Conservation (phyloP, 2,888 invertebrate species). For the Notocelia uddmanniana region DNA sequence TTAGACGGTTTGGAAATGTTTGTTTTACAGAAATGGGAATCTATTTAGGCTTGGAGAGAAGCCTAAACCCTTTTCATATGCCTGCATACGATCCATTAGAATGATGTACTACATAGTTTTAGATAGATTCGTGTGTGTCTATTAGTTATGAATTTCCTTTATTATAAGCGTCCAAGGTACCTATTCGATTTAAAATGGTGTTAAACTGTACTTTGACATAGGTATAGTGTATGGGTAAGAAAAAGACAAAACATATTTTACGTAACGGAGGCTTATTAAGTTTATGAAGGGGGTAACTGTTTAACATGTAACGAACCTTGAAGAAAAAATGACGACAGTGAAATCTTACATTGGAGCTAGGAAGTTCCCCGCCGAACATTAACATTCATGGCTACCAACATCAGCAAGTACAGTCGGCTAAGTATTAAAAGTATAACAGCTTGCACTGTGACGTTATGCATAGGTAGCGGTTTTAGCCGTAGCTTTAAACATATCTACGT, state of each 20-base stretch:
- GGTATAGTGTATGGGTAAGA: not conserved
- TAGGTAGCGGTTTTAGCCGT: not conserved
- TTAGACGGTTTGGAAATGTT: slow-evolving; percentile 1
- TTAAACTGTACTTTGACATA: too few relatives aligned
- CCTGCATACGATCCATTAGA: not conserved
- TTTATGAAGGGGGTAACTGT: not conserved
- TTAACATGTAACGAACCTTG: slow-evolving; percentile 8
- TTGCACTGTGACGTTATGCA: not conserved
- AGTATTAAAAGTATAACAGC: not conserved
- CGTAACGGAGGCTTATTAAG: not conserved
- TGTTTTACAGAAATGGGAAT: not conserved
- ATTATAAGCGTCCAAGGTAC: not conserved
- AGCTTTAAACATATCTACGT: not conserved
- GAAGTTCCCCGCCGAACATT: slow-evolving; percentile 40
- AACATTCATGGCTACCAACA: slow-evolving; percentile 45
- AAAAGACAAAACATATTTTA: not conserved
- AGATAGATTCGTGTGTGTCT: too few relatives aligned
- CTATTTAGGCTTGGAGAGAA: not conserved
- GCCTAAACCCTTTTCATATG: not conserved
- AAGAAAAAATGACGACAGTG: slow-evolving; percentile 19
- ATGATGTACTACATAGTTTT: too few relatives aligned
- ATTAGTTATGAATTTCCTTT: too few relatives aligned
- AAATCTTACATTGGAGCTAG: slow-evolving; percentile 26
- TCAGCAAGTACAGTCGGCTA: slow-evolving; percentile 29
- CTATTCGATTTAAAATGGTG: not conserved